Conservation (phyloP, 2,888 invertebrate species). For the Zaprionus lineosus region DNA sequence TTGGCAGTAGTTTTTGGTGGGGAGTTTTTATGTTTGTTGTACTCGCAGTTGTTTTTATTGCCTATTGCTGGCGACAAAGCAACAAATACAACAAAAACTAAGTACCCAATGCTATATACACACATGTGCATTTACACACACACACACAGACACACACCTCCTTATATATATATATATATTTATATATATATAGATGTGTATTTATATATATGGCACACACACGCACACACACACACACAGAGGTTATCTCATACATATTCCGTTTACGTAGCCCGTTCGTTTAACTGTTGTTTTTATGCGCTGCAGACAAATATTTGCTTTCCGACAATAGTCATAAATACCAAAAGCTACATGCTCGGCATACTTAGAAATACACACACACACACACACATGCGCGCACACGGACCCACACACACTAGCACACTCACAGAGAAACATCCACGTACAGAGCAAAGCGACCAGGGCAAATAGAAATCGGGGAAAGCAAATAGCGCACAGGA, state of each 20-base stretch:
- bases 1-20: conserved; percentile 67
- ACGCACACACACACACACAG: conserved; percentile 13
- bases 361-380: conserved; percentile 78
- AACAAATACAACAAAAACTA: conserved; percentile 44
- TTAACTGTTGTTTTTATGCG: conserved; percentile 82
- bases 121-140: conserved; percentile 27
- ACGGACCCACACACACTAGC: too few species aligned
- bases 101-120: conserved; percentile 31
- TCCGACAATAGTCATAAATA: conserved; percentile 83
- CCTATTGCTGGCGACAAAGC: conserved; percentile 60
- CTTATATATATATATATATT: not conserved
- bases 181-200: not conserved
- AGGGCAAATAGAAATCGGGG: conserved; percentile 79
- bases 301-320: conserved; percentile 83
- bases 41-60: conserved; percentile 52
- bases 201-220: too few species aligned
- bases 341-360: conserved; percentile 82
- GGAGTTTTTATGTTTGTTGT: conserved; percentile 43
- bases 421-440: conserved; percentile 11
- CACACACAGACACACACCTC: conserved; percentile 11
- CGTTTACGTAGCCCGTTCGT: conserved; percentile 80
- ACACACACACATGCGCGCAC: conserved; percentile 21
- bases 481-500: conserved; percentile 77
- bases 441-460: conserved; percentile 33
- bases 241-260: conserved; percentile 75